phyloP scores from a whole-genome alignment of 2,113 vertebrate genomes.

The Willisornis vidua region DNA sequence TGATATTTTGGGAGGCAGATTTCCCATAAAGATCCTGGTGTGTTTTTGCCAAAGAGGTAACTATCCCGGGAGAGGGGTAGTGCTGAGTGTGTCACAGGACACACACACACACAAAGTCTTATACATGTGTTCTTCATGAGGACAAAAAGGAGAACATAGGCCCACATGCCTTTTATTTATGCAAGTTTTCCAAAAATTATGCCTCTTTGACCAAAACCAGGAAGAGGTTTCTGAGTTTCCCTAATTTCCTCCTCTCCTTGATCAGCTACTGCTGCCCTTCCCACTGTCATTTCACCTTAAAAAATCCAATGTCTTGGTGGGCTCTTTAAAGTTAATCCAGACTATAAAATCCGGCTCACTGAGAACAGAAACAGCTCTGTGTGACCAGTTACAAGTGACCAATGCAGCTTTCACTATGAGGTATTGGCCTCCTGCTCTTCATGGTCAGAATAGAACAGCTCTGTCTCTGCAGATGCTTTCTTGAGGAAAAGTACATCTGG shows the following conservation, averaged over 20 bases:
- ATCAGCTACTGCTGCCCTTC: not conserved
- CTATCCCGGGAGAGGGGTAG: not conserved
- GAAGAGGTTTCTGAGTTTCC: not conserved
- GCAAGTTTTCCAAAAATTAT: not conserved
- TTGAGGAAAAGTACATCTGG: not conserved
- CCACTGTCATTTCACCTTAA: not conserved
- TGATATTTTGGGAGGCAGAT: not conserved
- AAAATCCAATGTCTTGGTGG: not conserved
- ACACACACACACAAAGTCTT: not conserved
- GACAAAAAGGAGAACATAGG: not conserved
- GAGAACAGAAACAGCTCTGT: not conserved
- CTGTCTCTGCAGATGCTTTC: not conserved
- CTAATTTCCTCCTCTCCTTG: constrained; percentile 3
- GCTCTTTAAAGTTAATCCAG: not conserved
- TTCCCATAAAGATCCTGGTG: not conserved
- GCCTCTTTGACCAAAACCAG: not conserved
- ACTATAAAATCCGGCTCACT: not conserved
- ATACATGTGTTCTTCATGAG: not conserved
- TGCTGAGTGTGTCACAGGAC: fast-evolving
- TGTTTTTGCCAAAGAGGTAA: not conserved
- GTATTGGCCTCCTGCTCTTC: not conserved
- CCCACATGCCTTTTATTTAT: not conserved
- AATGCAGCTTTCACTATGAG: not conserved
- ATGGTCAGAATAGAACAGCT: not conserved
- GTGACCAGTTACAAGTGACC: not conserved